These are phyloP conservation scores for Acanthoscelides obtectus DNA, from an alignment of 2,888 invertebrate species.

Conservation along the genomic window DNA sequence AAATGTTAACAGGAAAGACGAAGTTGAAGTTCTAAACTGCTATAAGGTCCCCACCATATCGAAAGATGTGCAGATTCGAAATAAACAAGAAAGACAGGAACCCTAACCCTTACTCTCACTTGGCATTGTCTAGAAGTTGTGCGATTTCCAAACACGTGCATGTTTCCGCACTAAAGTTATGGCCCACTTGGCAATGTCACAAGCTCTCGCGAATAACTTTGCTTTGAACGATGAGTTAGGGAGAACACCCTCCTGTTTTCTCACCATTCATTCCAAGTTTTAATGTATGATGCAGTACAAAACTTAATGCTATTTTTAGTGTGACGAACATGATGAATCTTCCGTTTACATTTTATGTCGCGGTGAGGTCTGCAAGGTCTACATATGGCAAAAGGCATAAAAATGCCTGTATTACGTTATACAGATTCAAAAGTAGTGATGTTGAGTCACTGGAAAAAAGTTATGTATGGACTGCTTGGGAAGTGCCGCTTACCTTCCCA, in stretches of 20 bases:
- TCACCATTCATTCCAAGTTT: background rate
- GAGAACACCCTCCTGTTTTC: background rate
- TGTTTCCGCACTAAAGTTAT: background rate
- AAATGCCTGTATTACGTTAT: too few relatives aligned
- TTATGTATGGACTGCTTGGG: too few relatives aligned
- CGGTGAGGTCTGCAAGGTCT: too few relatives aligned
- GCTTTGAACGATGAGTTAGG: background rate
- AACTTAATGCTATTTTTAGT: background rate
- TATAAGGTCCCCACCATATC: background rate
- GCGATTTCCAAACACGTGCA: background rate
- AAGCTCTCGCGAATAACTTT: background rate
- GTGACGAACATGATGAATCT: too few relatives aligned
- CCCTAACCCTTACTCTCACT: background rate
- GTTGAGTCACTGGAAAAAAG: too few relatives aligned
- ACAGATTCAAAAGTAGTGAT: too few relatives aligned
- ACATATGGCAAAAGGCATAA: too few relatives aligned
- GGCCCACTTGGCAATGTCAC: background rate
- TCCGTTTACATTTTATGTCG: too few relatives aligned
- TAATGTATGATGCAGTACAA: background rate
- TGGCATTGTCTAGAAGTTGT: background rate
- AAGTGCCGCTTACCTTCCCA: too few relatives aligned
- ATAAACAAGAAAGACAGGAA: background rate
- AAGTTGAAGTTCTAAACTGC: too few relatives aligned
- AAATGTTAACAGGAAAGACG: too few relatives aligned
- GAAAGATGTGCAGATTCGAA: background rate